Evolutionary conservation across 2,113 vertebrate genomes (phyloP), one percentile per base, ranked within the genome.

Genomic region (Gambusia affinis): DNA sequence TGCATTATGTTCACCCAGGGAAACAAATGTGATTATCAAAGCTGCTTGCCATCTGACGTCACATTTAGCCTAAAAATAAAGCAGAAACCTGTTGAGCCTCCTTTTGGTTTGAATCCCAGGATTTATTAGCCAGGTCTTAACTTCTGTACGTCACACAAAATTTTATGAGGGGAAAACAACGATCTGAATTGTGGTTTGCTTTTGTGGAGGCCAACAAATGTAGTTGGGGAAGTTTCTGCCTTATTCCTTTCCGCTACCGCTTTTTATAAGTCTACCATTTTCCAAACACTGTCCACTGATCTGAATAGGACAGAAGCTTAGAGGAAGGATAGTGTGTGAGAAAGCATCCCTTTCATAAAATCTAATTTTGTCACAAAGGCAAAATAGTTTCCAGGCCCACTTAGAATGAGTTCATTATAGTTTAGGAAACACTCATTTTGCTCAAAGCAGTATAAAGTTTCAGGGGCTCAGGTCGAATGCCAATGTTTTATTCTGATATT

Each of bases 11-110:
- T 87, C 80, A 78, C 66, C 62, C 62, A 70, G 74, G 80, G 73
- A 87, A 87, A 89, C 85, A 88, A 83, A 90, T 91, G 84, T 87
- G 89, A 91, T 89, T 85, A 85, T 85, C 64, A 70, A 67, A 82
- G 82, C 80, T 87, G 76, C 80, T 88, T 80, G 79, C 54, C 73
- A 70, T 54, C 82, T 88, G 82, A 89, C 24, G 69, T 83, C 87
- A 89, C 70, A 62, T 67, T 68, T 64, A 1, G 1, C 78, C 87
- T 86, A 90, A 92, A 93, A 92, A 90, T 89, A 87, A 85, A 83
- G 75, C 64, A 1, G 64, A 37, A 82, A 79, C 51, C 62, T 73
- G 70, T 54, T 80, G 73, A 87, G 78, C 74, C 64, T 57, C 68
- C 72, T 84, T 85, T 84, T 82, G 73, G 74, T 82, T 35, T 4